Conservation (phyloP, 2,113 vertebrate species). For the Tinamus guttatus region DNA sequence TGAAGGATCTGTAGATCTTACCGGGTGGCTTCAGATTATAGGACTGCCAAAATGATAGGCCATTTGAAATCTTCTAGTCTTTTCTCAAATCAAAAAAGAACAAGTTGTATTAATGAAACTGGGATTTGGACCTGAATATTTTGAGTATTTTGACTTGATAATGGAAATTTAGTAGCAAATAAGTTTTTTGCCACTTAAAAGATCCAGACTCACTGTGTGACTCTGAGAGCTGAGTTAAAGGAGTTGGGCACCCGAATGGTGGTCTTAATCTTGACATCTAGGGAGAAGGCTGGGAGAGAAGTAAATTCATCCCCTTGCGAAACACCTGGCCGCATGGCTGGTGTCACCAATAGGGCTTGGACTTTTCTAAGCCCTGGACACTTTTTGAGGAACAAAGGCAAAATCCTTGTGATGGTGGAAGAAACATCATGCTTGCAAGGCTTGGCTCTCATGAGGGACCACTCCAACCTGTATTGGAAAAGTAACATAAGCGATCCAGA, state of each 20-base stretch:
- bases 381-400: background rate
- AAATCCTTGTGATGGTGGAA: background rate
- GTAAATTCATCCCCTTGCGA: background rate
- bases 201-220: background rate
- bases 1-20: background rate
- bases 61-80: background rate
- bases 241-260: background rate
- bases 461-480: background rate
- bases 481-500: background rate
- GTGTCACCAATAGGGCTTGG: background rate
- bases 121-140: background rate
- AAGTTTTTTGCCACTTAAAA: background rate
- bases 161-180: background rate
- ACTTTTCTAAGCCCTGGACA: background rate
- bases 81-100: background rate
- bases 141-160: background rate
- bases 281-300: background rate
- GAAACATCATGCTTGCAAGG: background rate
- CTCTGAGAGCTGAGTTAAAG: background rate
- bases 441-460: background rate
- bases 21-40: background rate
- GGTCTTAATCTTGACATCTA: background rate
- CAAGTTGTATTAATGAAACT: background rate
- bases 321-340: background rate
- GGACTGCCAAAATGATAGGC: background rate